phyloP scores from a whole-genome alignment of 2,888 invertebrate species.

The Latheticus oryzae region DNA sequence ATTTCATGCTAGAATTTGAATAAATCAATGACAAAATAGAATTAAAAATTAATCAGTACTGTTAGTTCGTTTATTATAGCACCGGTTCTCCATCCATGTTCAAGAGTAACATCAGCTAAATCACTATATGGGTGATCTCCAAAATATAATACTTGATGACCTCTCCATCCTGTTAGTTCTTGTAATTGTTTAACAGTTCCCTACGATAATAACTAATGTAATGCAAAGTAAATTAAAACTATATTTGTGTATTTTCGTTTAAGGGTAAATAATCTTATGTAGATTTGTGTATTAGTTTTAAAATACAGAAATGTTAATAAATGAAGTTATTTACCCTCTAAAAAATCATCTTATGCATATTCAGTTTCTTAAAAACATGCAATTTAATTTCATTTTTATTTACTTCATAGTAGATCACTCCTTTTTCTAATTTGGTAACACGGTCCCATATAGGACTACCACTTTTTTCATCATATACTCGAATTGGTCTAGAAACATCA shows the following conservation, averaged over 20 bases:
- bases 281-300: no score
- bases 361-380: constrained; percentile 3
- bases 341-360: background rate
- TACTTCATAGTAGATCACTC: constrained; percentile 91
- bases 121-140: constrained; percentile 99
- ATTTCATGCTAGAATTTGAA: constrained; percentile 86
- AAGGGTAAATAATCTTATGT: no score
- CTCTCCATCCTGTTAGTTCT: constrained; percentile 92
- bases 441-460: constrained; percentile 92
- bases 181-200: constrained; percentile 94
- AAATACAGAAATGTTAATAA: no score
- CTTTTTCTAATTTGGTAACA: constrained; percentile 86
- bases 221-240: no score
- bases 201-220: no score
- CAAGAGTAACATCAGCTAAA: constrained; percentile 93
- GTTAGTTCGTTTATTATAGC: constrained; percentile 96
- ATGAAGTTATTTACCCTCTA: constrained; percentile 3
- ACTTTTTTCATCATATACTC: constrained; percentile 85
- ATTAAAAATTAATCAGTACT: constrained; percentile 66
- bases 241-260: no score
- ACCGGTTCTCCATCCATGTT: constrained; percentile 97
- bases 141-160: constrained; percentile 94
- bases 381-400: constrained; percentile 22
- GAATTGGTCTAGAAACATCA: constrained; percentile 88
- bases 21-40: constrained; percentile 12